Base-by-base conservation (phyloP, 2,888 invertebrate genomes). In the Nezara viridula region DNA sequence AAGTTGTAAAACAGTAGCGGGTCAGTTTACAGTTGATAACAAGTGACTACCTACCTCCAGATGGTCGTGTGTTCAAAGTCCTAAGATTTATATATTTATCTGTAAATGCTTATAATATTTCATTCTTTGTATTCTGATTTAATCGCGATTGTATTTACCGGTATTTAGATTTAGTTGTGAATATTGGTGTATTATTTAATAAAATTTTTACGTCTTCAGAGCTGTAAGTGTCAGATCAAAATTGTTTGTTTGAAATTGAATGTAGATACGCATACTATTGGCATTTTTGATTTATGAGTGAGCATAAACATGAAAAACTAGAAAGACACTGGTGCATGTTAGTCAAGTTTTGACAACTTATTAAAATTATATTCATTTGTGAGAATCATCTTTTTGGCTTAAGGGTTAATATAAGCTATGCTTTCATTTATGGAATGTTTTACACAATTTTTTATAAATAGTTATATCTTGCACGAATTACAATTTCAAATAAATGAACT, bases 391-490 rank as follows among this genome's bases (percentile, higher is more conserved):
- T 60, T n/a, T n/a, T 86, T 86, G 55, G 86, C 86, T 86, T 86
- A 86, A 86, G 86, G 86, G 86, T 86, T 86, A 50, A 81, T 40
- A 86, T 52, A 55, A 52, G 86, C 86, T 86, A 86, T 86, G 86
- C 86, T 86, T 86, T 55, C 24, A 52, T 52, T 86, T 52, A 12
- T 86, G 86, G 86, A 86, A 86, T 86, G 86, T 86, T 40, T 86
- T 86, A 55, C 37, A 55, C 21, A 24, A 52, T 55, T 50, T 27
- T 49, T 52, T 60, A 60, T 86, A 40, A 66, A 55, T 55, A 52
- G 55, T 52, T 86, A n/a, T 86, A 86, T 86, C 44, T 55, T 86
- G 86, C 86, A 86, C 86, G 86, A 77, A 40, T 52, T 86, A 52
- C 27, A 24, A 86, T 50, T 86, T 86, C n/a, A 55, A 86, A 86